Conservation (phyloP, 2,888 invertebrate genomes). For the Empis stercorea region DNA sequence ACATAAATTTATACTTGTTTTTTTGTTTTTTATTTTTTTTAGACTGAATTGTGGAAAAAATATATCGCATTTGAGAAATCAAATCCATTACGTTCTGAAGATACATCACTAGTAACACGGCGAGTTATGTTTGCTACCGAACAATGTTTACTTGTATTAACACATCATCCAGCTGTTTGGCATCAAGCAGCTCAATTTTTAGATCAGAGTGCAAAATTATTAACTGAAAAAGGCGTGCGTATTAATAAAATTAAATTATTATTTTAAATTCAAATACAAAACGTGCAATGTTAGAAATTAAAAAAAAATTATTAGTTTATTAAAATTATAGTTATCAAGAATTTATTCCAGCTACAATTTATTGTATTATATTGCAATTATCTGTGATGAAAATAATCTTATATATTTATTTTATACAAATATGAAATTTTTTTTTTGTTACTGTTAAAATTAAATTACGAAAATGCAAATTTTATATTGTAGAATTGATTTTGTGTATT, state of each 20-base stretch:
- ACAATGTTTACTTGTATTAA: constrained; percentile 89
- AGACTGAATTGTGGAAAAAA: constrained; percentile 97
- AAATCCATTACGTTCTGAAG: constrained; percentile 93
- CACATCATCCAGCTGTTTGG: constrained; percentile 98
- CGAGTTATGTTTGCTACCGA: constrained; percentile 98
- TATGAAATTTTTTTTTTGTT: too few species aligned
- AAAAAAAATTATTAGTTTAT: too few species aligned
- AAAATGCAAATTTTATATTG: too few species aligned
- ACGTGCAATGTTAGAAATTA: too few species aligned
- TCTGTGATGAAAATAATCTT: too few species aligned
- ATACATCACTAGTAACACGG: constrained; percentile 82
- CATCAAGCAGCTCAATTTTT: constrained; percentile 96
- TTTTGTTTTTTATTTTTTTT: not conserved
- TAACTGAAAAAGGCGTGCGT: constrained; percentile 87
- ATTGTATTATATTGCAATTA: too few species aligned
- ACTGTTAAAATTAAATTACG: too few species aligned
- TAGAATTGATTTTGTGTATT: too few species aligned
- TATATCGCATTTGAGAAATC: constrained; percentile 95
- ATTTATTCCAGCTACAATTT: too few species aligned
- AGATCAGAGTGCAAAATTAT: constrained; percentile 84
- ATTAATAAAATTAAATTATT: constrained; percentile 8
- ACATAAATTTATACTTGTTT: not conserved
- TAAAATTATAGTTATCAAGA: too few species aligned
- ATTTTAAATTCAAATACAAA: too few species aligned
- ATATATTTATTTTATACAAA: too few species aligned